Percentiles rank a stretch among this genome's conserved stretches.
Conservation (phyloP, 2,888 invertebrate species). For the Leucoptera coffeella region DNA sequence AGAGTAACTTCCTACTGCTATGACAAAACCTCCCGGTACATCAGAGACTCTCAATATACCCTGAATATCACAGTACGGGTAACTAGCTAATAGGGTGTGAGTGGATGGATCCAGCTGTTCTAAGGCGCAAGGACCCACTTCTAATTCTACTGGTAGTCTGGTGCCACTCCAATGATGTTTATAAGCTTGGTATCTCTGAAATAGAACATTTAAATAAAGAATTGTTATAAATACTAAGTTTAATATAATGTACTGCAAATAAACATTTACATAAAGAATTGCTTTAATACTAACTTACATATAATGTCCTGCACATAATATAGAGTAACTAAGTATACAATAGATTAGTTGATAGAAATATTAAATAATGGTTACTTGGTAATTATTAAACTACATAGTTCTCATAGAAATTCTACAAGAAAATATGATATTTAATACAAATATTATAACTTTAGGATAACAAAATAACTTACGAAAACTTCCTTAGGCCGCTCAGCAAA, state of each 20-base stretch:
- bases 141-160: slow-evolving; percentile 78
- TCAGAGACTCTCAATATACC: slow-evolving; percentile 68
- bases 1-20: slow-evolving; percentile 88
- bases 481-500: slow-evolving; percentile 80
- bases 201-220: slow-evolving; percentile 6
- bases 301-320: too few relatives aligned
- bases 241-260: too few relatives aligned
- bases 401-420: too few relatives aligned
- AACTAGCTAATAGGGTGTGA: slow-evolving; percentile 66
- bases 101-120: slow-evolving; percentile 89
- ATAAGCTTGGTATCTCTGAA: slow-evolving; percentile 78
- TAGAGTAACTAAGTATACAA: too few relatives aligned
- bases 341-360: too few relatives aligned
- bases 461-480: slow-evolving; percentile 66
- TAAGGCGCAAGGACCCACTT: slow-evolving; percentile 87
- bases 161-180: slow-evolving; percentile 98
- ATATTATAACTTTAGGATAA: too few relatives aligned
- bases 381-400: too few relatives aligned
- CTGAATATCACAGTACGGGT: slow-evolving; percentile 39
- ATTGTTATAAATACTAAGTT: neutral
- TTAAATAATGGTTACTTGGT: too few relatives aligned
- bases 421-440: too few relatives aligned
- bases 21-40: slow-evolving; percentile 86
- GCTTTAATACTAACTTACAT: too few relatives aligned
- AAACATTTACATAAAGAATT: neutral